Percentiles rank a stretch among this genome's conserved stretches.
These are phyloP conservation scores for Eclectus roratus DNA, from an alignment of 2,113 vertebrate species.

Conservation along the genomic window DNA sequence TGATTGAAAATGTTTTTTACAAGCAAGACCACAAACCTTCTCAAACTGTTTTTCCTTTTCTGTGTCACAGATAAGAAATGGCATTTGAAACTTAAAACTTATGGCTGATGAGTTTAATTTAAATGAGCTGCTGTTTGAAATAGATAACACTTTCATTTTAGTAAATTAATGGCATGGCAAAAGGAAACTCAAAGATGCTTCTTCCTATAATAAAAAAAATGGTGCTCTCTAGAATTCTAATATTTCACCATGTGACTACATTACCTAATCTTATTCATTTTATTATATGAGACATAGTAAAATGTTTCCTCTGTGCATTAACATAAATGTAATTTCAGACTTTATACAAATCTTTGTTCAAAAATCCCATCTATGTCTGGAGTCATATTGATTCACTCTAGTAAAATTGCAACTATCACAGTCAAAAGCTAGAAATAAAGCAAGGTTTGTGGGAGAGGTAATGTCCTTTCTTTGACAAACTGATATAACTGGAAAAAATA, in stretches of 20 bases:
- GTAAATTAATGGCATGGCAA: constrained; percentile 64
- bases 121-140: constrained; percentile 73
- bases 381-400: neutral
- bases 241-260: constrained; percentile 39
- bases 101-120: constrained; percentile 68
- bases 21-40: constrained; percentile 23
- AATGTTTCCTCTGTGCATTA: constrained; percentile 17
- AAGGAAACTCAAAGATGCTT: constrained; percentile 57
- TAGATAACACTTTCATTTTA: constrained; percentile 70
- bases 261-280: constrained; percentile 53
- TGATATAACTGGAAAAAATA: neutral
- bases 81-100: constrained; percentile 65
- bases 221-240: constrained; percentile 25
- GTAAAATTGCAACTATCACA: neutral
- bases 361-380: constrained; percentile 4
- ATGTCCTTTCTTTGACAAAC: neutral
- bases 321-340: constrained; percentile 46
- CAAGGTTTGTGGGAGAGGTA: neutral
- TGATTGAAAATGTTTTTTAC: constrained; percentile 39
- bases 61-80: constrained; percentile 48
- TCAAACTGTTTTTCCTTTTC: constrained; percentile 41
- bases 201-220: constrained; percentile 40
- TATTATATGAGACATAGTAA: constrained; percentile 2
- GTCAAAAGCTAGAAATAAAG: neutral
- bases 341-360: constrained; percentile 39